These are phyloP conservation scores for Onthophagus sagittarius DNA, from an alignment of 2,888 invertebrate genomes.

Conservation along the genomic window DNA sequence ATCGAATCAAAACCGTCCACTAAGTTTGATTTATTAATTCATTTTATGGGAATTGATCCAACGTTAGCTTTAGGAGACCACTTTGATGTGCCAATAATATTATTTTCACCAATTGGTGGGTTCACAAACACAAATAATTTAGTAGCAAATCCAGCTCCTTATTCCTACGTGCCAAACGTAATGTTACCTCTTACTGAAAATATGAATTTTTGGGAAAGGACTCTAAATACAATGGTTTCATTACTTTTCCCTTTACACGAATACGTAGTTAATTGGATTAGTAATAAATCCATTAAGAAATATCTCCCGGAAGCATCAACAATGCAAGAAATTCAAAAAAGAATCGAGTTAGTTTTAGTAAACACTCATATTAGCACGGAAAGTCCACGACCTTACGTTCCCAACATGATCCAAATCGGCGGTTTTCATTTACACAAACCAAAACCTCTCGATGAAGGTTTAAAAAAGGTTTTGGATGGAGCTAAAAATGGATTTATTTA, in stretches of 20 bases:
- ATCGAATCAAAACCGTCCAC: constrained; percentile 9
- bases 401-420: constrained; percentile 38
- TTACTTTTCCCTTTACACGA: background rate
- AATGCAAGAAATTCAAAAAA: constrained; percentile 26
- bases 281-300: constrained; percentile 26
- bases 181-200: constrained; percentile 31
- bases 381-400: constrained; percentile 34
- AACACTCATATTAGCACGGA: constrained; percentile 37
- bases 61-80: constrained; percentile 37
- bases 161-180: constrained; percentile 36
- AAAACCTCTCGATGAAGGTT: constrained; percentile 25
- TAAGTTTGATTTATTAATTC: constrained; percentile 36
- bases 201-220: constrained; percentile 39
- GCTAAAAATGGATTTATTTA: constrained; percentile 32
- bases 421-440: constrained; percentile 36
- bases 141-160: constrained; percentile 37
- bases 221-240: constrained; percentile 32
- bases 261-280: constrained; percentile 13
- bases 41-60: constrained; percentile 38
- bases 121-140: constrained; percentile 27
- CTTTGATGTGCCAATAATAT: constrained; percentile 38
- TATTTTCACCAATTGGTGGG: constrained; percentile 34
- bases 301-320: constrained; percentile 29
- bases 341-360: constrained; percentile 33
- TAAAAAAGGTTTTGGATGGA: constrained; percentile 32